Evolutionary conservation across 2,113 vertebrate species (phyloP).

Genomic region (Melanostigma gelatinosum): DNA sequence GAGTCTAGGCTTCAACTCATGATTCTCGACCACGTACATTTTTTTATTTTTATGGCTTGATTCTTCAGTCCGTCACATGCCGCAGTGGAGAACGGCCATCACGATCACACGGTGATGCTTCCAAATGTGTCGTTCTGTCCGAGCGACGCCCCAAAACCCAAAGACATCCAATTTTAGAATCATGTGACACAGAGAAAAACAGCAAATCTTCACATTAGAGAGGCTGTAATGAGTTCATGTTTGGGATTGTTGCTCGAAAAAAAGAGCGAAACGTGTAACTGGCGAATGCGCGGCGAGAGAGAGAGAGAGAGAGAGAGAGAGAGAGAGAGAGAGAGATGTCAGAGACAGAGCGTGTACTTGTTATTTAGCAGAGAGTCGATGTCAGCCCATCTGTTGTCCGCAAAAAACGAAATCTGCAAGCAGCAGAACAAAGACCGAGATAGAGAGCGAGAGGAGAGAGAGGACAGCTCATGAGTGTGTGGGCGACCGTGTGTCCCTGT

Average conservation of each 20-base stretch:
- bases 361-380: constrained; percentile 57
- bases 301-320: constrained; percentile 46
- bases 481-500: constrained; percentile 42
- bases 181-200: not conserved
- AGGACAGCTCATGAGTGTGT: constrained; percentile 53
- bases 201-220: constrained; percentile 3
- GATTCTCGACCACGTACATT: not conserved
- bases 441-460: not conserved
- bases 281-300: constrained; percentile 36
- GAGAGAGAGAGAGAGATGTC: constrained; percentile 35
- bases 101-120: not conserved
- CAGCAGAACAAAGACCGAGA: constrained; percentile 51
- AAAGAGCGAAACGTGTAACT: constrained; percentile 16
- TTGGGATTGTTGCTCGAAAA: constrained; percentile 19
- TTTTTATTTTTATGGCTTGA: constrained; percentile 5
- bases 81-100: not conserved
- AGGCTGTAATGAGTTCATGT: not conserved
- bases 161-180: constrained; percentile 9
- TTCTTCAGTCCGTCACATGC: not conserved
- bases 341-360: constrained; percentile 63
- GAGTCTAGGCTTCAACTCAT: not conserved
- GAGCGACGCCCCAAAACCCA: not conserved
- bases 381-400: constrained; percentile 75
- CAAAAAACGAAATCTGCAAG: constrained; percentile 65
- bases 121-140: not conserved